Base-by-base conservation (phyloP, 2,888 invertebrate genomes). In the Drosophila sordidula region DNA sequence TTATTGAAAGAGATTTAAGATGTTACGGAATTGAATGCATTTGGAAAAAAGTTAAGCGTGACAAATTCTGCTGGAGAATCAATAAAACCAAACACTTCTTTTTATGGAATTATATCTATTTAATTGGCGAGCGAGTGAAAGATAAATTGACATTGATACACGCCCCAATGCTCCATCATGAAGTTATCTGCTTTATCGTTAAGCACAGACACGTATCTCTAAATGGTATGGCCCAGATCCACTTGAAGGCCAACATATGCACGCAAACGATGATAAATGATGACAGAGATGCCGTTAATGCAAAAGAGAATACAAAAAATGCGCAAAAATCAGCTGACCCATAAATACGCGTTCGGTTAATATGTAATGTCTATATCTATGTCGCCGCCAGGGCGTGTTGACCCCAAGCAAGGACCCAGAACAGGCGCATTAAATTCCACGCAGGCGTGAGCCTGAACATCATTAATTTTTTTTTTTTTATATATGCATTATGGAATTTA, bases 201-300 rank as follows among this genome's bases (percentile, higher is more conserved):
- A 79, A 65, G 76, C 67, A 36, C 73, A 72, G 78, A 49, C 67
- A 75, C 78, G 73, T 77, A 54, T 59, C 51, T 54, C 47, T 52
- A 59, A 47, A 39, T 58, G 57, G 50, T 57, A 9, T 55, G 57
- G 64, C 45, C 61, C 36, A 66, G 46, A 73, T 57, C 67, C 85
- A 78, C 87, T 82, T 75, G 75, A 75, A 81, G 70, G 59, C 55
- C 65, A 75, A 49, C 85, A 78, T 85, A 87, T 87, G 81, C 70
- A 58, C 56, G 70, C 74, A 64, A 80, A 80, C 84, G 80, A 77
- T 82, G 82, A 82, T 82, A 85, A 87, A 87, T 85, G 87, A 83
- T 78, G 78, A 78, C 76, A 75, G 67, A 74, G 80, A 57, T 72
- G 64, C 69, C 64, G 59, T 75, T 75, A 85, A 75, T 75, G 75